Base-by-base conservation (phyloP, 1,140 invertebrate species). In the Helicoverpa zea region DNA sequence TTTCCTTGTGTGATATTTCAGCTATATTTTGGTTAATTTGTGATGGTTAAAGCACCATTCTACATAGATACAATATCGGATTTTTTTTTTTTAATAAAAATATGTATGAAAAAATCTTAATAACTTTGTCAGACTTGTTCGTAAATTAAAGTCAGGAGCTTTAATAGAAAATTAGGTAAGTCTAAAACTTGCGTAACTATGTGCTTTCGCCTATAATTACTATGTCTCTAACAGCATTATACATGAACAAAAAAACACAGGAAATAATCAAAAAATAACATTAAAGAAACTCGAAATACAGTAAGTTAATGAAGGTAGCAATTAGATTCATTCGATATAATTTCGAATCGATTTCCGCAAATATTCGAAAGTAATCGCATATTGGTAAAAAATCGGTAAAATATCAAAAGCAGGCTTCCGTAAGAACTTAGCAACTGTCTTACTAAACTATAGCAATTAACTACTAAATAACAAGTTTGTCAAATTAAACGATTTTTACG, bases 401-500 rank as follows among this genome's bases (percentile, higher is more conserved):
- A 72, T 30, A 54, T 72, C 68, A 51, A 76, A 59, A 35, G 14
- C 30, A 35, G n/a, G 73, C 18, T 30, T 76, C 73, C 73, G 58
- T 58, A 49, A 51, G 18, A 13, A 30, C 16, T 9, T 43, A 47
- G 30, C 47, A 10, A 47, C 30, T 16, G 35, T 3, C 3, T 11
- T 23, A 74, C 59, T 59, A 58, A 76, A 58, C 43, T 29, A 51
- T 23, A 49, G 29, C 49, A 63, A 64, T 56, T 66, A 64, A 54
- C 51, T 58, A 77, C 16, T 54, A 54, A 18, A 70, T 35, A 56
- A 68, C 51, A n/a, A 70, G 47, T 79, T 79, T 59, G 51, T 79
- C 30, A 79, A 54, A 47, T 79, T 79, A 79, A 54, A 72, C 49
- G 3, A 54, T 72, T 54, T 72, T 30, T 72, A 72, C 49, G 49